phyloP scores from a whole-genome alignment of 1,140 invertebrate species.

The Diorhabda carinulata region DNA sequence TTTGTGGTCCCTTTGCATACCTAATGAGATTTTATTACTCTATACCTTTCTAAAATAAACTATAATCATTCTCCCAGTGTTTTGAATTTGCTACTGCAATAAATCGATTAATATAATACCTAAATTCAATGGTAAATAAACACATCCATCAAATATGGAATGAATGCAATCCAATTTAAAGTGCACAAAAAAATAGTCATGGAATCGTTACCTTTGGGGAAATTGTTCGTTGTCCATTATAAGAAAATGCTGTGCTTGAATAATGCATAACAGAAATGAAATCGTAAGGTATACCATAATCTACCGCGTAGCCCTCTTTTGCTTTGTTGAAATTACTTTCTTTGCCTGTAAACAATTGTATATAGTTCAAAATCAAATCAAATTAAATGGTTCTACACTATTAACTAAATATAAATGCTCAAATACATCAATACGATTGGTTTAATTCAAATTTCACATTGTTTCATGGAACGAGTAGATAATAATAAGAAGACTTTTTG shows the following conservation, averaged over 20 bases:
- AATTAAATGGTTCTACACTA: no score
- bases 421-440: no score
- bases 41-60: no score
- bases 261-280: constrained; percentile 85
- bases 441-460: no score
- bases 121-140: not conserved
- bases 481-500: no score
- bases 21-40: no score
- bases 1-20: no score
- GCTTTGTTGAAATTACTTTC: constrained; percentile 69
- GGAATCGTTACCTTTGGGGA: constrained; percentile 55
- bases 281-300: constrained; percentile 69
- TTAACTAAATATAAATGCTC: no score
- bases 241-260: constrained; percentile 70
- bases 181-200: not conserved
- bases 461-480: no score
- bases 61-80: no score
- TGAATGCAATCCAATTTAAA: not conserved
- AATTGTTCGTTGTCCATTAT: constrained; percentile 68
- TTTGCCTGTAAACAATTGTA: constrained; percentile 47
- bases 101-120: not conserved
- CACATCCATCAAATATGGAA: not conserved
- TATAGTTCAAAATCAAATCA: no score
- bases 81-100: no score
- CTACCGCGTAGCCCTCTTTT: constrained; percentile 51